These are phyloP conservation scores for Typhlomys cinereus DNA, from an alignment of 2,113 vertebrate species.

Conservation along the genomic window DNA sequence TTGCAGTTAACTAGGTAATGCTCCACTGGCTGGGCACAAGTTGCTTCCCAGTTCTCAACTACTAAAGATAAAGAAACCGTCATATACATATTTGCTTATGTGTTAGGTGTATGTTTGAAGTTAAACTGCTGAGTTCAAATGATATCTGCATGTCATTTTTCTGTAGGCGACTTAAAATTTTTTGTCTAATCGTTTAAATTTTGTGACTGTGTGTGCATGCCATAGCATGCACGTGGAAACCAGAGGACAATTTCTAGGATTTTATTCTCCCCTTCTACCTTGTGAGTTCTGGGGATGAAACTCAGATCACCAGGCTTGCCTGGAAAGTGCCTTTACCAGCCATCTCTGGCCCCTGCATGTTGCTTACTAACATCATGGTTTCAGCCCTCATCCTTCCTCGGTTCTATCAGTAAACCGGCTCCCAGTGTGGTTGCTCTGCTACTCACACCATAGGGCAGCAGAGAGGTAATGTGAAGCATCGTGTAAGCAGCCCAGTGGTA, in stretches of 20 bases:
- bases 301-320: too few species aligned
- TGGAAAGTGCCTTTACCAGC: not conserved
- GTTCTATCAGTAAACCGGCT: not conserved
- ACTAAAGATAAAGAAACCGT: not conserved
- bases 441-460: not conserved
- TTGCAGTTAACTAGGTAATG: not conserved
- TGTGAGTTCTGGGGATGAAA: not conserved
- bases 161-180: too few species aligned
- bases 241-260: not conserved
- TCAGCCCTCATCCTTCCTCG: not conserved
- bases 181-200: too few species aligned
- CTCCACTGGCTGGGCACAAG: not conserved
- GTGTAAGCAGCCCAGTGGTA: not conserved
- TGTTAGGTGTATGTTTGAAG: not conserved
- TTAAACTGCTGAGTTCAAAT: not conserved
- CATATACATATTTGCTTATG: not conserved
- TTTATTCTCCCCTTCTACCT: not conserved
- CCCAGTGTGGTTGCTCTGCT: not conserved
- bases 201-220: too few species aligned
- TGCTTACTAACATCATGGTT: not conserved
- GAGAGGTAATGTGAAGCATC: not conserved
- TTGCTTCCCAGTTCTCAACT: not conserved
- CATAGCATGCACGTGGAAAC: not conserved
- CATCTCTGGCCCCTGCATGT: not conserved
- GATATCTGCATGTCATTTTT: too few species aligned